These are phyloP conservation scores for Neoniphon sammara DNA, from an alignment of 2,797 vertebrate genomes.

Conservation along the genomic window DNA sequence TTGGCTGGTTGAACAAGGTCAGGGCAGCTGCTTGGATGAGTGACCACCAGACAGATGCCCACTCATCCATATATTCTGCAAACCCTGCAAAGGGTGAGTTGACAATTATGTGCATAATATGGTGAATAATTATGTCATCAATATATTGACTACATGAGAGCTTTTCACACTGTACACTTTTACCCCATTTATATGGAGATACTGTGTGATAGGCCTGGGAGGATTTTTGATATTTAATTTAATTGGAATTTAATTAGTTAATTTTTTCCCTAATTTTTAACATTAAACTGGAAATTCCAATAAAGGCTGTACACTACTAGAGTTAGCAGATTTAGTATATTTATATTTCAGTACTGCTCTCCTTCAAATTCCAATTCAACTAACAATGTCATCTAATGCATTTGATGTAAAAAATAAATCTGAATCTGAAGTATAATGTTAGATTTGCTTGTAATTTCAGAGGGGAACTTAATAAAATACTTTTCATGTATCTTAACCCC, in stretches of 20 bases:
- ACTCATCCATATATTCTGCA: conserved; percentile 45
- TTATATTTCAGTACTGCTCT: conserved; percentile 31
- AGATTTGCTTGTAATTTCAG: conserved; percentile 39
- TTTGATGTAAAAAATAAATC: conserved; percentile 58
- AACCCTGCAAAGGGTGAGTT: conserved; percentile 44
- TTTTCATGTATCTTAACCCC: conserved; percentile 59
- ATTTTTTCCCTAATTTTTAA: conserved; percentile 32
- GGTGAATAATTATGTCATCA: conserved; percentile 36
- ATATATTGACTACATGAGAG: conserved; percentile 28
- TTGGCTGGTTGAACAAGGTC: conserved; percentile 62
- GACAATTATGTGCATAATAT: conserved; percentile 40
- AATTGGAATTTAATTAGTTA: conserved; percentile 30
- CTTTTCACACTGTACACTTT: conserved; percentile 46
- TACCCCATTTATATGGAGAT: conserved; percentile 23
- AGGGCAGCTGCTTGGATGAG: conserved; percentile 50
- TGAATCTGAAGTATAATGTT: conserved; percentile 47
- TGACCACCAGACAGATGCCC: conserved; percentile 41
- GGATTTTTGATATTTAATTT: conserved; percentile 36
- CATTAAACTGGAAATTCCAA: conserved; percentile 31
- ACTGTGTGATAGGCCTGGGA: conserved; percentile 28
- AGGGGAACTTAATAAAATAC: conserved; percentile 34
- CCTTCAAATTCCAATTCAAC: conserved; percentile 45
- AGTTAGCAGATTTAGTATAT: conserved; percentile 30
- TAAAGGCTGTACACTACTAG: conserved; percentile 40
- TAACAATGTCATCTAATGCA: conserved; percentile 49